Evolutionary conservation across 2,797 vertebrate species (phyloP), one percentile per base, ranked within the genome.

Genomic region (Danio kyathit): DNA sequence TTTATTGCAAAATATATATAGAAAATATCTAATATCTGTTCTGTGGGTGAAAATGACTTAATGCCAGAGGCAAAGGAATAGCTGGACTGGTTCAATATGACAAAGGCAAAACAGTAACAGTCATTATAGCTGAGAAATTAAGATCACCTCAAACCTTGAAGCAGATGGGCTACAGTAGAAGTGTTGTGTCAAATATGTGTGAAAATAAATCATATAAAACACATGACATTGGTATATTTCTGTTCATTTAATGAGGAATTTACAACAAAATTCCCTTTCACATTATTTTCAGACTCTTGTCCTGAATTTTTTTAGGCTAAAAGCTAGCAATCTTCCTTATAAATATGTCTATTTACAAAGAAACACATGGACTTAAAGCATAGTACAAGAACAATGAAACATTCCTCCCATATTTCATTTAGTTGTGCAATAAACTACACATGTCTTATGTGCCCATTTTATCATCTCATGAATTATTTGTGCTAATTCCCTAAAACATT

Each of bases 281-380:
- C 12, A 16, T 44, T 73, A 17, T 49, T 49, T 69, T 29, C 16
- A 38, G 17, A 63, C 2, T 60, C 5, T 5, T 60, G 38, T 41
- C 2, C 48, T 10, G 1, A 41, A 38, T 17, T 48, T 6, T 78
- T 48, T 17, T 72, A 41, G 29, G 65, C 16, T 14, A 54, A 7
- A 54, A 29, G 13, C 17, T 56, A 66, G 13, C 40, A 51, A 13
- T 72, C 43, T 67, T 69, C 3, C 12, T 46, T 29, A 61, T 7
- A 43, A 38, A 76, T 49, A 61, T 9, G 29, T 63, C 17, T 83
- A 69, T 82, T 84, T 84, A 82, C 74, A 84, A 19, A 52, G 13
- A 49, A 54, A 10, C n/a, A 46, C 38, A 10, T 74, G 17, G 77
- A 59, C 3, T 7, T 43, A 49, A 49, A 70, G 29, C 52, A 51